Conservation (phyloP, 1,140 invertebrate genomes). For the Doryteuthis pealeii region DNA sequence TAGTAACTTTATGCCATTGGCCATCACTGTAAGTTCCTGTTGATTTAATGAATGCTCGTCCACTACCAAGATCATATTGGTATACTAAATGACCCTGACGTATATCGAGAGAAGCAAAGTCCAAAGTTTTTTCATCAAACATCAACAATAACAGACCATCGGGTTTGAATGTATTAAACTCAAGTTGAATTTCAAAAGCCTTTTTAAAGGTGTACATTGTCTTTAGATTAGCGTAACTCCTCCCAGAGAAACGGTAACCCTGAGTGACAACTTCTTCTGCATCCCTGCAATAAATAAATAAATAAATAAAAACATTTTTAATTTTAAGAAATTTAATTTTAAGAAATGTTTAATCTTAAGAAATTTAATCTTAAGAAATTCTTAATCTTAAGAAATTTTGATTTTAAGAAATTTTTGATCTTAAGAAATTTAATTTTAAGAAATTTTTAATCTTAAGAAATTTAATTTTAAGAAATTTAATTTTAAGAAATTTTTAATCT, state of each 20-base stretch:
- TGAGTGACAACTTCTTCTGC: constrained; percentile 32
- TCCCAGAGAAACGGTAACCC: constrained; percentile 74
- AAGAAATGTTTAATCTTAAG: no score
- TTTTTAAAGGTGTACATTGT: constrained; percentile 59
- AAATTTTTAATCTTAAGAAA: no score
- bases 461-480: no score
- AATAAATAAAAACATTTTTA: no score
- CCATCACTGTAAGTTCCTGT: constrained; percentile 73
- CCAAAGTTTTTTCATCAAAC: constrained; percentile 65
- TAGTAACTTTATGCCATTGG: constrained; percentile 82
- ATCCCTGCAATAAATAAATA: neutral
- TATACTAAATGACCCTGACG: constrained; percentile 71
- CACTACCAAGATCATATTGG: constrained; percentile 72
- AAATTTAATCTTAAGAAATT: no score
- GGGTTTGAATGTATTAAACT: constrained; percentile 82
- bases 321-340: no score
- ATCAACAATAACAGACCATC: constrained; percentile 91
- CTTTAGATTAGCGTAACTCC: constrained; percentile 77
- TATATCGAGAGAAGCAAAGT: constrained; percentile 84
- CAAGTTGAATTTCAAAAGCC: constrained; percentile 69
- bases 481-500: no score
- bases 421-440: no score
- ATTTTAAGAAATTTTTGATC: no score
- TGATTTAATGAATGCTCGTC: constrained; percentile 64
- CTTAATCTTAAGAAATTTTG: no score